Evolutionary conservation across 2,797 vertebrate species (phyloP).

Genomic region (Arrhamphus sclerolepis): DNA sequence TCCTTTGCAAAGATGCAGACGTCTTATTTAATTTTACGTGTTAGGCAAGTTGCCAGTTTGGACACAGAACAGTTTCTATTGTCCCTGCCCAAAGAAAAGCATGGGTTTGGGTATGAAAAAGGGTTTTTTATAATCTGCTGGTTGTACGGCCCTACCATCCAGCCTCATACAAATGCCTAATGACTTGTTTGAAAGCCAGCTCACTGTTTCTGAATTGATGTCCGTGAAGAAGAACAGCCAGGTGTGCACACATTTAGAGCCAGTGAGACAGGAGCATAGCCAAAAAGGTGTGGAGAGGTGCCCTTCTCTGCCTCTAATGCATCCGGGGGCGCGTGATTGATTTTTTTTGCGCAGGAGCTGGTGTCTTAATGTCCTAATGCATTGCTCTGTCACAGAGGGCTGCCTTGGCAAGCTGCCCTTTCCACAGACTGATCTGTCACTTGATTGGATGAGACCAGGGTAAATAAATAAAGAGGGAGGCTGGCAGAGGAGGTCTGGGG

Average conservation of each 20-base stretch:
- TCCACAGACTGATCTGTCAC: conserved; percentile 77
- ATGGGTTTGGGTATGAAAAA: background rate
- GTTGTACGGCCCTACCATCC: conserved; percentile 7
- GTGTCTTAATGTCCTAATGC: conserved; percentile 85
- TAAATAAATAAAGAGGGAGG: conserved; percentile 81
- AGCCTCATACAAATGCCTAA: conserved; percentile 42
- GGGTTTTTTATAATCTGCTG: background rate
- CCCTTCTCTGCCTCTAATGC: conserved; percentile 77
- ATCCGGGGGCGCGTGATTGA: conserved; percentile 77
- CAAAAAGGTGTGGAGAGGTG: conserved; percentile 59
- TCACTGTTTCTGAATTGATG: conserved; percentile 43
- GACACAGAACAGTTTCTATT: background rate
- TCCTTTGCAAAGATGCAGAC: conserved; percentile 8
- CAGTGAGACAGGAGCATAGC: conserved; percentile 27
- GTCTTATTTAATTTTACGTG: background rate
- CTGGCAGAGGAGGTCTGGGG: conserved; percentile 39
- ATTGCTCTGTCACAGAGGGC: conserved; percentile 82
- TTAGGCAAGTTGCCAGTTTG: conserved; percentile 19
- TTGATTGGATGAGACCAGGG: conserved; percentile 79
- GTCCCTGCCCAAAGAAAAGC: conserved; percentile 11
- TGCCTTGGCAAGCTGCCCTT: conserved; percentile 82
- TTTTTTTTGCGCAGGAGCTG: conserved; percentile 74
- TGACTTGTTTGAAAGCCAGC: conserved; percentile 51
- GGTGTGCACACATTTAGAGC: conserved; percentile 45
- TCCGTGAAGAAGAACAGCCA: conserved; percentile 52